These are phyloP conservation scores for Indri indri DNA, from an alignment of 2,113 vertebrate species.

Conservation along the genomic window DNA sequence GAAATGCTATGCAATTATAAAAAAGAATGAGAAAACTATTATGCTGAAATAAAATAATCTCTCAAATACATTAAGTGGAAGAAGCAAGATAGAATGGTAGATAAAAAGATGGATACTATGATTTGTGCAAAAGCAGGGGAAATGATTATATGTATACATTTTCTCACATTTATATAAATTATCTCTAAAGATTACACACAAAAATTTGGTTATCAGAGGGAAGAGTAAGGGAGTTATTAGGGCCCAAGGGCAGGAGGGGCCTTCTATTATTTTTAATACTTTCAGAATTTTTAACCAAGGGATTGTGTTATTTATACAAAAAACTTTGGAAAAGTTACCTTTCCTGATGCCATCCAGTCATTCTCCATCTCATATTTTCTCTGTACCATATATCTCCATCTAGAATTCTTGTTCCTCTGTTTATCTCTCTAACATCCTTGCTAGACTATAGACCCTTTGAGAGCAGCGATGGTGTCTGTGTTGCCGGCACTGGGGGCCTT, in stretches of 20 bases:
- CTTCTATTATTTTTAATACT: background rate
- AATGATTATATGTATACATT: background rate
- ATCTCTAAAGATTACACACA: background rate
- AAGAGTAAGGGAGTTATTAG: background rate
- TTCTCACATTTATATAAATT: background rate
- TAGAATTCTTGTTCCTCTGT: background rate
- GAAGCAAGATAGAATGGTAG: background rate
- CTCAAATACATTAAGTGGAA: background rate
- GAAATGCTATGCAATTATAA: background rate
- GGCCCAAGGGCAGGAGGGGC: background rate
- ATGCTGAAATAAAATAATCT: background rate
- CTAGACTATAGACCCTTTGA: background rate
- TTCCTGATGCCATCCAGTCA: background rate
- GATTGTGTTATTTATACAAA: background rate
- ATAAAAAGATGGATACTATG: background rate
- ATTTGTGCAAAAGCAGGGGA: background rate
- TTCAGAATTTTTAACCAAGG: background rate
- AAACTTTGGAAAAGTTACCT: background rate
- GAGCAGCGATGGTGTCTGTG: background rate
- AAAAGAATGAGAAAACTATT: background rate
- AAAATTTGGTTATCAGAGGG: background rate
- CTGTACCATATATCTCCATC: background rate
- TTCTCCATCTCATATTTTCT: background rate
- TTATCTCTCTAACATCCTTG: background rate
- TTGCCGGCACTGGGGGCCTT: background rate